Conservation (phyloP, 2,888 invertebrate genomes). For the Drymonia ruficornis region DNA sequence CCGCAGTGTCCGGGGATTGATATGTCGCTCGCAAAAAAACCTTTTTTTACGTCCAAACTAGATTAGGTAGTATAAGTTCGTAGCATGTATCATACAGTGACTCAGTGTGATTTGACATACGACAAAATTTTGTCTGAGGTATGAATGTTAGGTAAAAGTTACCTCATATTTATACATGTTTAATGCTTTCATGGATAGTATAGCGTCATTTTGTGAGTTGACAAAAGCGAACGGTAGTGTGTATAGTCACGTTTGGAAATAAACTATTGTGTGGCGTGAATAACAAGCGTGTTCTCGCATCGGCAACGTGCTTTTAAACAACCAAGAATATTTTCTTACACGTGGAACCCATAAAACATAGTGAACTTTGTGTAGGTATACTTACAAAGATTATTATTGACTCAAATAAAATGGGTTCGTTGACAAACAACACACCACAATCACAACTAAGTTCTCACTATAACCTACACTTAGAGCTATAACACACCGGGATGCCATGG, state of each 20-base stretch:
- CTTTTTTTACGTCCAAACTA: not conserved
- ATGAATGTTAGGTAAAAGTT: too few species aligned
- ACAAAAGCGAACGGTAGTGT: not conserved
- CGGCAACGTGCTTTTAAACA: not conserved
- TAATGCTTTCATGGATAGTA: not conserved
- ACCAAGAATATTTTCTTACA: not conserved
- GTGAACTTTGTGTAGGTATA: too few species aligned
- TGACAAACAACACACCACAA: too few species aligned
- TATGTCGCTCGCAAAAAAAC: not conserved
- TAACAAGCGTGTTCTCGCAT: not conserved
- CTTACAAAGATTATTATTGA: too few species aligned
- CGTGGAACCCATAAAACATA: too few species aligned
- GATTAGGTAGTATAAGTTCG: not conserved
- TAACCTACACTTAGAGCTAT: too few species aligned
- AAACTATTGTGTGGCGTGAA: conserved; percentile 2
- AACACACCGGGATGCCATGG: too few species aligned
- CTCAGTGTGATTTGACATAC: too few species aligned
- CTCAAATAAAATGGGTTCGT: too few species aligned
- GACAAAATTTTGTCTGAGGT: too few species aligned
- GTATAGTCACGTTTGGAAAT: not conserved
- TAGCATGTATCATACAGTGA: not conserved
- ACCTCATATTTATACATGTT: too few species aligned
- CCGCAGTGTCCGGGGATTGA: not conserved
- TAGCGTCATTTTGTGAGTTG: not conserved
- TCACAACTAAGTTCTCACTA: too few species aligned